These are phyloP conservation scores for Tonatia bakeri DNA, from an alignment of 2,113 vertebrate genomes.

Conservation along the genomic window DNA sequence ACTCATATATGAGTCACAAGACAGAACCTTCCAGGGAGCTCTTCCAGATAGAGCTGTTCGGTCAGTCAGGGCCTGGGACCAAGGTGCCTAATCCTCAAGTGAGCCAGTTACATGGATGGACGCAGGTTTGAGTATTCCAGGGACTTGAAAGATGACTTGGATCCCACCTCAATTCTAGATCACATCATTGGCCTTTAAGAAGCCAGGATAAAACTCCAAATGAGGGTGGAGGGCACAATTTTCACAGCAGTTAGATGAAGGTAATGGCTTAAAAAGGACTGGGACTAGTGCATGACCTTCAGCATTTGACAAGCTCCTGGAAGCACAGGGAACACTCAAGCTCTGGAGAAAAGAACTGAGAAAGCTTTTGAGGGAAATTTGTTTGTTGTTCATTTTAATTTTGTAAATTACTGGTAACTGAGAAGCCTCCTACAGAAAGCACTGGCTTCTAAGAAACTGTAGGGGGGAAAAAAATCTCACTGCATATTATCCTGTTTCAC, in stretches of 20 bases:
- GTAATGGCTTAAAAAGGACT: background rate
- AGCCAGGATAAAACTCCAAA: background rate
- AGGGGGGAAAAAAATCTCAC: background rate
- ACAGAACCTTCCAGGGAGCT: background rate
- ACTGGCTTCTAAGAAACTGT: background rate
- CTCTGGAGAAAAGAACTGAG: background rate
- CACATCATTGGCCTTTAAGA: background rate
- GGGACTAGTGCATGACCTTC: background rate
- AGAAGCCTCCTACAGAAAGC: background rate
- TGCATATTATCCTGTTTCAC: background rate
- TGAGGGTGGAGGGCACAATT: rapidly evolving
- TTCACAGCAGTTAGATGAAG: background rate
- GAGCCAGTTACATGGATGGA: too few species aligned
- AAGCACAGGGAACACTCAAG: background rate
- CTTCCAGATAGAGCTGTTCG: background rate
- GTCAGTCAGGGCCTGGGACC: background rate
- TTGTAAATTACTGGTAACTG: background rate
- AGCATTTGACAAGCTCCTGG: background rate
- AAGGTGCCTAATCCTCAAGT: background rate
- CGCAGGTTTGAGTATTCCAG: background rate
- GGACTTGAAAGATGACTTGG: background rate
- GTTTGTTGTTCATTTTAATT: background rate
- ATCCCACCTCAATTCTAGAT: background rate
- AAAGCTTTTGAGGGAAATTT: background rate
- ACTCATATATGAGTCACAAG: rapidly evolving